A percentile compares a stretch with the other conserved stretches of the same genome.
These are phyloP conservation scores for Ceyx cyanopectus DNA, from an alignment of 2,113 vertebrate genomes.

Conservation along the genomic window DNA sequence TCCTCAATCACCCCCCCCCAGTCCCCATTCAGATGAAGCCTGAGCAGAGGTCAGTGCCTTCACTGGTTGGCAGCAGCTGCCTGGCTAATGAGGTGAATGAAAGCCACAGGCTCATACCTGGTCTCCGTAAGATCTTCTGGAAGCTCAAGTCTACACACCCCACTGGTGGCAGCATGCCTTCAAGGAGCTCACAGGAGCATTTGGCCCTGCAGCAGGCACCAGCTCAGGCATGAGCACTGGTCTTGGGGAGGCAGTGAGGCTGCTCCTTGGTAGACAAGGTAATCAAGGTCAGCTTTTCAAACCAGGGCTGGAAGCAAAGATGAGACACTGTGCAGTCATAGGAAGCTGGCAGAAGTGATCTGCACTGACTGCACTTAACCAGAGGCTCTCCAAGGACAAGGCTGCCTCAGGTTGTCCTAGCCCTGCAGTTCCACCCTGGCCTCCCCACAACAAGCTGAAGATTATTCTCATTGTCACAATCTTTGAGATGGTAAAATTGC, in stretches of 20 bases:
- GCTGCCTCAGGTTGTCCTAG: not conserved
- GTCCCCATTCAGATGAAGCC: not conserved
- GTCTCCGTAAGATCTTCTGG: not conserved
- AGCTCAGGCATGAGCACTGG: not conserved
- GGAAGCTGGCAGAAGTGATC: not conserved
- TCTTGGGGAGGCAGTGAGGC: not conserved
- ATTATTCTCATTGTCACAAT: not conserved
- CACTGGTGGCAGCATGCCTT: fast-evolving
- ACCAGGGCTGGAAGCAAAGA: not conserved
- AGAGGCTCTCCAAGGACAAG: not conserved
- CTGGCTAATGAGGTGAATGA: fast-evolving
- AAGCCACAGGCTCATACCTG: not conserved
- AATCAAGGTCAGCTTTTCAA: not conserved
- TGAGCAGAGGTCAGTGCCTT: fast-evolving
- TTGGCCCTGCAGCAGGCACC: not conserved
- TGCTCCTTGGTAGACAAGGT: not conserved
- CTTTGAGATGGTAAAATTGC: not conserved
- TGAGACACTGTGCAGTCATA: not conserved
- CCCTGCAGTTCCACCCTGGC: not conserved
- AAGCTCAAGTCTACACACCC: not conserved
- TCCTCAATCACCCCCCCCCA: not conserved
- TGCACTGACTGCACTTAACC: not conserved
- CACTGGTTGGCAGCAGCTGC: not conserved
- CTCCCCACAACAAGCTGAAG: not conserved
- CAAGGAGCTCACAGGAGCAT: not conserved